phyloP scores from a whole-genome alignment of 1,140 invertebrate genomes.

The Potamilus streckersoni region DNA sequence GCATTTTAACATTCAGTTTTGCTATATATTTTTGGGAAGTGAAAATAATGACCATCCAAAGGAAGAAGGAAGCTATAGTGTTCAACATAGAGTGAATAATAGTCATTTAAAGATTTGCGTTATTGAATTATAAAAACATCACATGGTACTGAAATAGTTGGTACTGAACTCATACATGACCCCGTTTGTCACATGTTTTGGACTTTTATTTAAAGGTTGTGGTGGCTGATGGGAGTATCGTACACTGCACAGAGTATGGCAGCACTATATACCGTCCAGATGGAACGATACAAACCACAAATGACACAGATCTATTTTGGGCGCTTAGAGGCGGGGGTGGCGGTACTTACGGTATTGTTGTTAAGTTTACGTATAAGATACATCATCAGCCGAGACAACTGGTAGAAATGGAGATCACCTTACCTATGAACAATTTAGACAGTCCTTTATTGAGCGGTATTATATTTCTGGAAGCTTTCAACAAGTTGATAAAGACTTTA shows the following conservation, averaged over 20 bases:
- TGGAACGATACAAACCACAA: not conserved
- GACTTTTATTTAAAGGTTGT: slow-evolving; percentile 16
- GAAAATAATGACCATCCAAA: no score
- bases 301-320: slow-evolving; percentile 48
- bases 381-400: slow-evolving; percentile 22
- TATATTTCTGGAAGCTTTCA: slow-evolving; percentile 2
- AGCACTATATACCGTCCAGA: not conserved
- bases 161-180: no score
- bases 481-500: slow-evolving; percentile 6
- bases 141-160: no score
- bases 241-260: slow-evolving; percentile 25
- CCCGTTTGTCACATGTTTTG: no score
- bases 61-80: no score
- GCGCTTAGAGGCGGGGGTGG: slow-evolving; percentile 53
- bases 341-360: slow-evolving; percentile 45
- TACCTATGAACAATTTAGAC: slow-evolving; percentile 7
- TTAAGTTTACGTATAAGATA: slow-evolving; percentile 35
- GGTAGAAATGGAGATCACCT: not conserved
- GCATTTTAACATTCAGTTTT: no score
- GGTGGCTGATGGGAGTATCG: slow-evolving; percentile 30
- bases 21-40: no score
- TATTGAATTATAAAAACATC: no score
- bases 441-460: not conserved
- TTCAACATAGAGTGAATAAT: no score
- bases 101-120: no score